Evolutionary conservation across 2,888 invertebrate genomes (phyloP).

Genomic region (Conchocele bisecta): DNA sequence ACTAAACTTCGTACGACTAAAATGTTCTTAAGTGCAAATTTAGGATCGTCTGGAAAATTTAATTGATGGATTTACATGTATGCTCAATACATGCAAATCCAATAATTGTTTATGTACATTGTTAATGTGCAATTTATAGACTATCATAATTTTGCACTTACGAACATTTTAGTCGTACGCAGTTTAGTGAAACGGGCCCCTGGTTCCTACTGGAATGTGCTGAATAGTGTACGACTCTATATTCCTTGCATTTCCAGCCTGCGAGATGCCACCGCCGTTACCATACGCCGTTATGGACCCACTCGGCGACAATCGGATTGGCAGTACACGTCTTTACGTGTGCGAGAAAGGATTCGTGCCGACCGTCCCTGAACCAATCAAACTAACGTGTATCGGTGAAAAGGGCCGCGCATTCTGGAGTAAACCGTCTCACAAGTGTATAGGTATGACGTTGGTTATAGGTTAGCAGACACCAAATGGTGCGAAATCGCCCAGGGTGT

Average conservation of each 20-base stretch:
- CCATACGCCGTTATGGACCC: conserved; percentile 27
- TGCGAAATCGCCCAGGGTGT: neutral
- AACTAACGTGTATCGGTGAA: conserved; percentile 29
- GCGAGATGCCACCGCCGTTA: conserved; percentile 22
- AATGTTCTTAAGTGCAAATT: too few species aligned
- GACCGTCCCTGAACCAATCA: conserved; percentile 24
- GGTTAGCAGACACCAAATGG: neutral
- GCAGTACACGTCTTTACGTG: conserved; percentile 19
- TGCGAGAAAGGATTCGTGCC: conserved; percentile 36
- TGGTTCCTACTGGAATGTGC: too few species aligned
- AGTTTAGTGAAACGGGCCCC: too few species aligned
- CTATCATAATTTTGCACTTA: too few species aligned
- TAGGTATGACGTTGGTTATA: conserved; percentile 16
- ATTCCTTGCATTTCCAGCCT: conserved; percentile 38
- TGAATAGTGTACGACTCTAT: too few species aligned
- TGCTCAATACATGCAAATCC: too few species aligned
- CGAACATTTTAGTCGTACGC: too few species aligned
- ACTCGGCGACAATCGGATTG: conserved; percentile 30
- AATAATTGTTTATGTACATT: too few species aligned
- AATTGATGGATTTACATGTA: too few species aligned
- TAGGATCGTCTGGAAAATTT: too few species aligned
- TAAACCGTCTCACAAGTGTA: conserved; percentile 41
- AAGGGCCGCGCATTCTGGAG: conserved; percentile 43
- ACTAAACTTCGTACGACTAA: too few species aligned
- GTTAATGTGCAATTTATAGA: too few species aligned